Evolutionary conservation across 1,140 invertebrate genomes (phyloP).

Genomic region (Hydropsyche tenuis): DNA sequence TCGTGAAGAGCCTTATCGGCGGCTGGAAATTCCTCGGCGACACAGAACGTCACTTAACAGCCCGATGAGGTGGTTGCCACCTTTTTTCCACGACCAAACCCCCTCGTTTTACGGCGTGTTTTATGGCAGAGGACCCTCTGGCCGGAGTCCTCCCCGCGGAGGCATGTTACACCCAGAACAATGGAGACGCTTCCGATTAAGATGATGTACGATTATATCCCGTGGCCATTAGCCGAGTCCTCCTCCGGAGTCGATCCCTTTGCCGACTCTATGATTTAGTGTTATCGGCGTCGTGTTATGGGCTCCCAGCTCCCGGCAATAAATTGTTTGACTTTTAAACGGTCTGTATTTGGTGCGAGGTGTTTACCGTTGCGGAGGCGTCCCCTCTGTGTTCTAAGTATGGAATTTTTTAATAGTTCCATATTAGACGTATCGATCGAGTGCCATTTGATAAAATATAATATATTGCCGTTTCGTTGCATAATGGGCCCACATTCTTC

Average conservation of each 20-base stretch:
- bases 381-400: not conserved
- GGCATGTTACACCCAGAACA: constrained; percentile 23
- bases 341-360: not conserved
- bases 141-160: not conserved
- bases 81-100: not conserved
- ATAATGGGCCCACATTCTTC: too few relatives aligned
- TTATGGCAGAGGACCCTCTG: not conserved
- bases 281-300: constrained; percentile 24
- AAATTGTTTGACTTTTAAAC: constrained; percentile 28
- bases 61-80: not conserved
- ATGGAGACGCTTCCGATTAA: constrained; percentile 36
- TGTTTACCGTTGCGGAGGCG: not conserved
- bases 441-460: too few relatives aligned
- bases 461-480: too few relatives aligned
- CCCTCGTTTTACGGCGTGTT: constrained; percentile 17
- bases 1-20: not conserved
- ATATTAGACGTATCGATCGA: too few relatives aligned
- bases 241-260: not conserved
- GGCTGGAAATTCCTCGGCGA: constrained; percentile 8
- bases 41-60: constrained; percentile 22
- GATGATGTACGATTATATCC: constrained; percentile 38
- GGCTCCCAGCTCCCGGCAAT: constrained; percentile 18
- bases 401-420: too few relatives aligned
- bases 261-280: constrained; percentile 21
- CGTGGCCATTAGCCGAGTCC: constrained; percentile 26